Evolutionary conservation across 2,888 invertebrate species (phyloP), one percentile per base, ranked within the genome.

Genomic region (Drosophila ustulata): DNA sequence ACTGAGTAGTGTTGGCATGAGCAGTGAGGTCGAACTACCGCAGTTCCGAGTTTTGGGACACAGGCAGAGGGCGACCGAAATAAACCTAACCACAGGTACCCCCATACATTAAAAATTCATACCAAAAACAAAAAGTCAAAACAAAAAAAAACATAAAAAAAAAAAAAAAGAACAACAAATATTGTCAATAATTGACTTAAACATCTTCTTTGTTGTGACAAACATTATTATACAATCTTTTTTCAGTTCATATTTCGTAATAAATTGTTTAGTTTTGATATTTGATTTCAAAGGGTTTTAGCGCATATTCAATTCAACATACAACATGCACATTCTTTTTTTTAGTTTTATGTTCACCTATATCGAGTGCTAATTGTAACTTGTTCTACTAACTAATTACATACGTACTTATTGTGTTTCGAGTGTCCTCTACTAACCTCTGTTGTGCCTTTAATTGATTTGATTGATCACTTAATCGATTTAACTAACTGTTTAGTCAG

Each of bases 31-130:
- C 94, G 96, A 97, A 95, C 96, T 98, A 93, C 98, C 98, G 92
- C 98, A 98, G 94, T 98, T 98, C 95, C 96, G 97, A 93, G 97
- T 98, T 93, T 96, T 98, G 94, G 98, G 98, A 93, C 97, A 98
- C 94, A 96, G 97, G 93, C 98, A 98, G 95, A 96, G 96, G 93
- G 96, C 96, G 94, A 96, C 96, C 94, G 97, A 97, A 94, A 97
- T 97, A 94, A 96, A 96, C 93, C 96, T 98, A 93, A 96, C 97
- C 94, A 98, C 98, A 97, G 98, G 98, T 98, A 97, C 95, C 93
- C 92, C 92, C 91, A 91, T 92, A 82, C 84, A 90, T 88, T 88
- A 90, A 69, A 88, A 82, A 75, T 65, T 77, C 78, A 80, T 80
- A 71, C 73, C 58, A 84, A 80, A 75, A 75, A 77, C 76, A 75